phyloP scores from a whole-genome alignment of 1,140 invertebrate genomes.

The Achroia grisella region DNA sequence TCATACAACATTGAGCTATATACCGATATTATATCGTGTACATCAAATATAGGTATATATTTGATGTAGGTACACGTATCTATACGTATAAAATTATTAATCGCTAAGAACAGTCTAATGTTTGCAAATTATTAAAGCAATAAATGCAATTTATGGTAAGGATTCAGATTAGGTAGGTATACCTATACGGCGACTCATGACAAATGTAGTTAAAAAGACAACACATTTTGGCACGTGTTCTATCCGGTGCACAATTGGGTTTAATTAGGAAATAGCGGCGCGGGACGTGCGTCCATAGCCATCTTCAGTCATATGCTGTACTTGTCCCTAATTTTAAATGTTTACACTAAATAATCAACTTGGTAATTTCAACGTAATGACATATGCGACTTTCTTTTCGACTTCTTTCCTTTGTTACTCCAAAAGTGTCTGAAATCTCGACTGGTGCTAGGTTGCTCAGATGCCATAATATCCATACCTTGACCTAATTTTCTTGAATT shows the following conservation, averaged over 20 bases:
- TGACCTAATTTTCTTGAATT: neutral
- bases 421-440: constrained; percentile 37
- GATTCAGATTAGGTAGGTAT: constrained; percentile 19
- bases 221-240: constrained; percentile 66
- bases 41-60: too few relatives aligned
- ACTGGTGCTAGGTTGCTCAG: constrained; percentile 5
- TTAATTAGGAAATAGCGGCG: constrained; percentile 67
- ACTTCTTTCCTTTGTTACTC: constrained; percentile 24
- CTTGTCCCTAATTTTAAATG: neutral
- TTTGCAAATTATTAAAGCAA: too few relatives aligned
- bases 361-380: constrained; percentile 6
- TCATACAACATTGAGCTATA: too few relatives aligned
- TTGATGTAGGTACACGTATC: neutral
- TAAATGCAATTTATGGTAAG: neutral
- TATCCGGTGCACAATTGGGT: constrained; percentile 64
- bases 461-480: constrained; percentile 7
- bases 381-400: constrained; percentile 20
- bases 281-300: constrained; percentile 15
- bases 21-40: too few relatives aligned
- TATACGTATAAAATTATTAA: neutral
- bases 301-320: neutral
- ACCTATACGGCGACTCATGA: too few relatives aligned
- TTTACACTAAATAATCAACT: neutral
- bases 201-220: constrained; percentile 43
- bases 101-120: neutral